Percentiles rank a stretch among this genome's conserved stretches.
Conservation (phyloP, 1,140 invertebrate genomes). For the Rhynchophorus ferrugineus region DNA sequence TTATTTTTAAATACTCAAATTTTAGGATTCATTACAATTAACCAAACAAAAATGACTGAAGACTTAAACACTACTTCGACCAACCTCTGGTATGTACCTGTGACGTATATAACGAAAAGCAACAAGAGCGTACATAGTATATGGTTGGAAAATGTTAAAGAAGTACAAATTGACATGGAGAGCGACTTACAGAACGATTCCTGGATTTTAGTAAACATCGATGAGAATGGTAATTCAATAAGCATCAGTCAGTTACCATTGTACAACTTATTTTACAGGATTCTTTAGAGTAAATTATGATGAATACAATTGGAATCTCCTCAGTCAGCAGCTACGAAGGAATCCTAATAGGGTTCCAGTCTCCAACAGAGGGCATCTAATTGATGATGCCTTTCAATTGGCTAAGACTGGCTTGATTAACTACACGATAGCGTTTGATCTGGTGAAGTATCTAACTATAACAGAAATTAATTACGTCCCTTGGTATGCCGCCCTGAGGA, state of each 20-base stretch:
- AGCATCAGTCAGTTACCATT: no score
- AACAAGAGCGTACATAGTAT: conserved; percentile 30
- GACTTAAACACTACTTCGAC: conserved; percentile 23
- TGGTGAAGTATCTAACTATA: conserved; percentile 52
- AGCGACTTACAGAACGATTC: conserved; percentile 16
- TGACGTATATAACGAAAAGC: conserved; percentile 43
- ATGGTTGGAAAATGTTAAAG: conserved; percentile 39
- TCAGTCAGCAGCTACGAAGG: conserved; percentile 43
- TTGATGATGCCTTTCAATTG: conserved; percentile 49
- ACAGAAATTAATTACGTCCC: conserved; percentile 34
- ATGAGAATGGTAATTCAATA: conserved; percentile 46
- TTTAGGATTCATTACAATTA: conserved; percentile 13
- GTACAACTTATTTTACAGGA: conserved; percentile 47
- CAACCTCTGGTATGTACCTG: conserved; percentile 47
- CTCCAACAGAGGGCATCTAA: conserved; percentile 60
- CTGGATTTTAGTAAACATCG: conserved; percentile 51
- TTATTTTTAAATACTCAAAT: no score
- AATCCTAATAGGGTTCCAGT: conserved; percentile 49
- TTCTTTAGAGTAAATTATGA: conserved; percentile 62
- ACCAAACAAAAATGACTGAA: conserved; percentile 28
- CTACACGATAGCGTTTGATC: conserved; percentile 52
- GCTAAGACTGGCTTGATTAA: conserved; percentile 48
- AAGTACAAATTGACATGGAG: conserved; percentile 22
- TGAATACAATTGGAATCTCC: conserved; percentile 49
- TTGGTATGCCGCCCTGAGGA: conserved; percentile 34